phyloP scores from a whole-genome alignment of 1,140 invertebrate species.

The Nymphalis io region DNA sequence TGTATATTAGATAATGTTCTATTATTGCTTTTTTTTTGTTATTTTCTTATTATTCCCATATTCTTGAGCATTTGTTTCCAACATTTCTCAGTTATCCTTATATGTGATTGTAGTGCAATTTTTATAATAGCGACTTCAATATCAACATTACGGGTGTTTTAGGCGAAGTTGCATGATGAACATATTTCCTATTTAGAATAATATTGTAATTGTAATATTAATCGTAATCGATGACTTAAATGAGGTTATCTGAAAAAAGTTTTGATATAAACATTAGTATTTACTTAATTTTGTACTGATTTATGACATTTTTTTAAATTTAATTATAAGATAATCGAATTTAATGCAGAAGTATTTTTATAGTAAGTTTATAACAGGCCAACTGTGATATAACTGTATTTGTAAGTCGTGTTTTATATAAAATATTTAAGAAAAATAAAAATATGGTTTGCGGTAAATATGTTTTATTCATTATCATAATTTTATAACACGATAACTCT shows the following conservation, averaged over 20 bases:
- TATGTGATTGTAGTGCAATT: no score
- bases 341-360: conserved; percentile 14
- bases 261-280: not conserved
- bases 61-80: no score
- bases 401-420: conserved; percentile 23
- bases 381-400: conserved; percentile 25
- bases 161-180: no score
- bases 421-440: conserved; percentile 23
- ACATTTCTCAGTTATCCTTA: no score
- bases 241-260: not conserved
- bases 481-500: not conserved
- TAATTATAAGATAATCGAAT: conserved; percentile 17
- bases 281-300: not conserved
- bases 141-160: no score
- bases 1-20: no score
- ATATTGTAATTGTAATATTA: not conserved
- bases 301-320: conserved; percentile 5
- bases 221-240: not conserved
- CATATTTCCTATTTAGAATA: no score
- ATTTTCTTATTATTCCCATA: no score
- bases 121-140: no score
- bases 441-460: conserved; percentile 37
- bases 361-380: not conserved
- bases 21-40: no score
- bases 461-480: conserved; percentile 12